Conservation (phyloP, 2,797 vertebrate genomes). For the Eutrigla gurnardus region DNA sequence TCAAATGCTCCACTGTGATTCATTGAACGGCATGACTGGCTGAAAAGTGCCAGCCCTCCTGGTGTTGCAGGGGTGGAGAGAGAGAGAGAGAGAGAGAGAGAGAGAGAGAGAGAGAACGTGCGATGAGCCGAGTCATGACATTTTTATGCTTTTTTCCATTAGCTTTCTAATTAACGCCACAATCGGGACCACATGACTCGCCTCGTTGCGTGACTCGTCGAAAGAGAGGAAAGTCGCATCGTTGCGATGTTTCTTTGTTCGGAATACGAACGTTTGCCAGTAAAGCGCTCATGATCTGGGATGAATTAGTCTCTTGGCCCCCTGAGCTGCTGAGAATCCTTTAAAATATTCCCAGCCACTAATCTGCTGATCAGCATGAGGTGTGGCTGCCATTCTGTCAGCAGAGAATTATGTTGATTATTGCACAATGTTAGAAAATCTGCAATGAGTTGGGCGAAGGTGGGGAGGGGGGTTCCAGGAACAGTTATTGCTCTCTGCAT, state of each 20-base stretch:
- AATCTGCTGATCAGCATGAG: slow-evolving; percentile 74
- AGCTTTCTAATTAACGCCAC: slow-evolving; percentile 45
- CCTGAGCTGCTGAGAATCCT: slow-evolving; percentile 48
- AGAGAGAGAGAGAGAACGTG: slow-evolving; percentile 25
- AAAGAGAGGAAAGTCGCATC: slow-evolving; percentile 49
- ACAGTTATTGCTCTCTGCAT: slow-evolving; percentile 35
- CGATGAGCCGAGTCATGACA: slow-evolving; percentile 16
- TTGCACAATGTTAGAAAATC: slow-evolving; percentile 67
- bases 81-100: slow-evolving; percentile 18
- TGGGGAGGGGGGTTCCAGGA: slow-evolving; percentile 18
- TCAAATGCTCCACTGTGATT: slow-evolving; percentile 54
- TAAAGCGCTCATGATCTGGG: slow-evolving; percentile 51
- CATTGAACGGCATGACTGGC: slow-evolving; percentile 44
- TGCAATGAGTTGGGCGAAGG: slow-evolving; percentile 17
- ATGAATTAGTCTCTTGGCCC: slow-evolving; percentile 62
- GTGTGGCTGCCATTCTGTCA: slow-evolving; percentile 71
- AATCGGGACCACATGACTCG: slow-evolving; percentile 57
- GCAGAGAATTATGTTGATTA: slow-evolving; percentile 74
- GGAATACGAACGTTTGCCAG: slow-evolving; percentile 38
- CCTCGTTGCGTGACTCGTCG: slow-evolving; percentile 34
- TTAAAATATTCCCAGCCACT: slow-evolving; percentile 68
- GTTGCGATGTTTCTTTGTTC: slow-evolving; percentile 47
- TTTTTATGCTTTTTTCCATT: slow-evolving; percentile 30
- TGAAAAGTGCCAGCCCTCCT: slow-evolving; percentile 32
- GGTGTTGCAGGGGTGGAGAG: slow-evolving; percentile 16